Conservation (phyloP, 2,797 vertebrate genomes). For the Poeciliopsis presidionis region DNA sequence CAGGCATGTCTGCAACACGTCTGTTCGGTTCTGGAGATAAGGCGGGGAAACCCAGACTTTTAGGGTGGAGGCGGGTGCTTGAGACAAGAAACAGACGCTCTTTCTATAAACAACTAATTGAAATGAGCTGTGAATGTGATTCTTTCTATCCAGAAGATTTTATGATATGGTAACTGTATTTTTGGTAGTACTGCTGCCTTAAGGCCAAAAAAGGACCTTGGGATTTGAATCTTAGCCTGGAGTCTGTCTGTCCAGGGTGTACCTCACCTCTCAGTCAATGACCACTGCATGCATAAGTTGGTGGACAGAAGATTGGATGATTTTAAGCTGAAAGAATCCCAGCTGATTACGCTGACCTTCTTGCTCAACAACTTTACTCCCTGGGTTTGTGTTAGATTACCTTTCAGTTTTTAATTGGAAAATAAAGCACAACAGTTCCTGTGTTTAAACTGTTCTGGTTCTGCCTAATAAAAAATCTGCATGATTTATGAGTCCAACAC, state of each 20-base stretch:
- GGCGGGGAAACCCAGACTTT: constrained; percentile 24
- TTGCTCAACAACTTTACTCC: constrained; percentile 13
- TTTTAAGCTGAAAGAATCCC: not conserved
- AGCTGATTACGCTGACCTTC: not conserved
- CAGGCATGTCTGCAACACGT: constrained; percentile 13
- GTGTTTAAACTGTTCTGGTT: constrained; percentile 30
- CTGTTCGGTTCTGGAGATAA: constrained; percentile 40
- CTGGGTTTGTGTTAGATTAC: constrained; percentile 20
- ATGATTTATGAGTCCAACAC: constrained; percentile 53
- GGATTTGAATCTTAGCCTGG: not conserved
- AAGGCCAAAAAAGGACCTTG: not conserved
- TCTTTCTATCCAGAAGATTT: not conserved
- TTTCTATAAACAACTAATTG: not conserved
- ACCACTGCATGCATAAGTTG: too few relatives aligned
- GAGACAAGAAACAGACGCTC: constrained; percentile 26
- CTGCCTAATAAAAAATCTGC: constrained; percentile 27
- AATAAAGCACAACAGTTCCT: constrained; percentile 33
- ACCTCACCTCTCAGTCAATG: not conserved
- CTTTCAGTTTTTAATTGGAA: constrained; percentile 33
- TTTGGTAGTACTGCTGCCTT: not conserved
- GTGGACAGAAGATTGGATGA: too few relatives aligned
- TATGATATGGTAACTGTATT: not conserved
- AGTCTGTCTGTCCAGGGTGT: not conserved
- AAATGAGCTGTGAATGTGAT: constrained; percentile 12
- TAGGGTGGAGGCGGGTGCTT: constrained; percentile 7